Base-by-base conservation (phyloP, 2,113 vertebrate genomes). In the Mormyrus lacerda region DNA sequence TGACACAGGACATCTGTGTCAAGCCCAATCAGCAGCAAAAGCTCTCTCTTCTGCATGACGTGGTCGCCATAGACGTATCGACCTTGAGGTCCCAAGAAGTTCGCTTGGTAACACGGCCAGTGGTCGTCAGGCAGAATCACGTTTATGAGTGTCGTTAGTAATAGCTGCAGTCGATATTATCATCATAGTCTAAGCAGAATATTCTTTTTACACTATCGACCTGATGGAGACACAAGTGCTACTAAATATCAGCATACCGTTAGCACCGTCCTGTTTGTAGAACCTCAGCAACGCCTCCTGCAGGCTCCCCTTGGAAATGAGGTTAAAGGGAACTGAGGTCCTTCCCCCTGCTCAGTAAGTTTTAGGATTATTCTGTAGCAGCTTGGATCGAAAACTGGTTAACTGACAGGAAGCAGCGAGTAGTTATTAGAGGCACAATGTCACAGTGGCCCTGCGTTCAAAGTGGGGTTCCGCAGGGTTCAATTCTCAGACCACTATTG, bases 1-100 rank as follows among this genome's bases (percentile, higher is more conserved):
- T 53, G 85, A 87, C 50, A 53, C 85, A 55, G 85, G 50, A 87
- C 50, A 53, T 53, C 85, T 87, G 85, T 8, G n/a, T 55, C 48
- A 53, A 27, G 11, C 27, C n/a, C 27, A 17, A 27, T 31, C 24
- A 10, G 4, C 47, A 31, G 15, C 21, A 86, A 15, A 39, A 27
- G 31, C 24, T 51, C 6, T 51, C 17, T 31, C 24, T 7, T 51
- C 45, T 48, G 48, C 48, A 51, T 13, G 55, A 42, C 86, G 79
- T 76, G 89, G 73, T 85, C 51, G 35, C 50, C 31, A 35, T 35
- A 35, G 35, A 79, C 13, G 7, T 42, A 42, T 42, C 10, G 42
- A 42, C 15, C 69, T 39, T 19, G 15, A 19, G 9, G 9, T 73
- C 27, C 27, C 11, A 3, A 35, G 65, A 73, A 73, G 9, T 3